Percentiles rank a stretch among this genome's conserved stretches.
phyloP scores from a whole-genome alignment of 1,140 invertebrate genomes.

The Globodera rostochiensis region DNA sequence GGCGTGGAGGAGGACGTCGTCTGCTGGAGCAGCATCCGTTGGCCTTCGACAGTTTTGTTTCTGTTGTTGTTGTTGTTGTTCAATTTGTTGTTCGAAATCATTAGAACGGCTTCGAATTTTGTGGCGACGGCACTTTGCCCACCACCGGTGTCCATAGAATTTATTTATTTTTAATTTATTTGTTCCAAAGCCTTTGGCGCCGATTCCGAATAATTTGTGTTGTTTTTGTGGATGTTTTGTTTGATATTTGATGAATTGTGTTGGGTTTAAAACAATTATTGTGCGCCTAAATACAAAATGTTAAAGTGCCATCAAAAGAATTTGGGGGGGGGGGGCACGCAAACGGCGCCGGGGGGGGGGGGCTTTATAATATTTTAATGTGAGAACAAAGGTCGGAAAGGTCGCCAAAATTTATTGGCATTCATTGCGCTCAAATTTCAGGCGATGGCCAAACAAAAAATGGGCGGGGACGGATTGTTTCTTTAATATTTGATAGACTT shows the following conservation, averaged over 20 bases:
- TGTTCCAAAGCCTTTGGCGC: too few species aligned
- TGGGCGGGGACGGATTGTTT: too few species aligned
- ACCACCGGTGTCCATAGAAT: neutral
- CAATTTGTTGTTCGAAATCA: neutral
- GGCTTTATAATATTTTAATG: neutral
- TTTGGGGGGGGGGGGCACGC: too few species aligned
- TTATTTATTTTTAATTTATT: neutral
- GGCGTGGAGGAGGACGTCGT: neutral
- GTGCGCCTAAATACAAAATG: too few species aligned
- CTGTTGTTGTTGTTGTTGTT: neutral
- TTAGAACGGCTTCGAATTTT: too few species aligned
- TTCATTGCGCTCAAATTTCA: neutral
- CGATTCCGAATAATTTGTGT: too few species aligned
- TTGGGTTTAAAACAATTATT: too few species aligned
- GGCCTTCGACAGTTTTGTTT: neutral
- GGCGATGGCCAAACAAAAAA: neutral
- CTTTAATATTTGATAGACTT: too few species aligned
- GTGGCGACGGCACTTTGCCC: neutral
- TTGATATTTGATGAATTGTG: too few species aligned
- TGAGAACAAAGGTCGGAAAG: neutral
- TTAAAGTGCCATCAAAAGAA: too few species aligned
- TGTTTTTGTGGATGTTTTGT: too few species aligned
- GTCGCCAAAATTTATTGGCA: neutral
- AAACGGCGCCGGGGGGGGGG: too few species aligned
- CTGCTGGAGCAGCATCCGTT: neutral